phyloP scores from a whole-genome alignment of 1,140 invertebrate species.

The Anastrepha obliqua region DNA sequence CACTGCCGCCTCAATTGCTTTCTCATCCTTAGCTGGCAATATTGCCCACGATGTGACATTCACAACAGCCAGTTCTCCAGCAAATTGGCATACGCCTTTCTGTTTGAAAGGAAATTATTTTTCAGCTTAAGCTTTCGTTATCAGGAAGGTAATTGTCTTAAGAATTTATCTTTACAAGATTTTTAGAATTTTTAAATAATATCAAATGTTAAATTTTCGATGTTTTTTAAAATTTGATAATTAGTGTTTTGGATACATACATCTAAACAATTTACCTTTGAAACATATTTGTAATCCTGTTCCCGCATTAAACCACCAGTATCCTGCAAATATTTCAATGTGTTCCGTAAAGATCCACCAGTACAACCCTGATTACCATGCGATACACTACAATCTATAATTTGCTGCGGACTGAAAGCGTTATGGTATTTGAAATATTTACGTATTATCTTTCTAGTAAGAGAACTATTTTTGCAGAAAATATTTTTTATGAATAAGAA shows the following conservation, averaged over 20 bases:
- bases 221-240: background rate
- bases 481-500: too few species aligned
- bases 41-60: constrained; percentile 83
- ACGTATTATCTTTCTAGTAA: background rate
- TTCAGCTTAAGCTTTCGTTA: background rate
- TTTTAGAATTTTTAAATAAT: background rate
- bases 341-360: constrained; percentile 84
- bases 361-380: constrained; percentile 83
- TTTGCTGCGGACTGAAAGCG: constrained; percentile 80
- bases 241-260: background rate
- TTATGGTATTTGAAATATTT: background rate
- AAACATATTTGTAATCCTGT: constrained; percentile 80
- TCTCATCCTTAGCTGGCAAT: constrained; percentile 81
- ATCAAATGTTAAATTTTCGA: too few species aligned
- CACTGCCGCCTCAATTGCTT: constrained; percentile 80
- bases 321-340: constrained; percentile 81
- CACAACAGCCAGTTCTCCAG: constrained; percentile 75
- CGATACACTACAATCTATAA: constrained; percentile 83
- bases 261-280: constrained; percentile 75
- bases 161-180: background rate
- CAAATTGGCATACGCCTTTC: constrained; percentile 81
- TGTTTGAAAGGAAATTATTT: constrained; percentile 62
- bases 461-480: background rate
- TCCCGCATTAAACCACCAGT: constrained; percentile 80
- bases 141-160: background rate